Percentiles rank a stretch among this genome's conserved stretches.
phyloP scores from a whole-genome alignment of 2,113 vertebrate genomes.

The Ovis aries region ARS-UI_Ramb_v3.0 NC_056061.1:72446001-72446500 shows the following conservation, averaged over 20 bases:
- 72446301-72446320: neutral
- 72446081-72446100: neutral
- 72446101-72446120: neutral
- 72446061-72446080: neutral
- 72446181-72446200: neutral
- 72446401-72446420: neutral
- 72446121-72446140: neutral
- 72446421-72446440: neutral
- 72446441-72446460: neutral
- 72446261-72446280: neutral
- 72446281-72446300: neutral
- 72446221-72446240: neutral
- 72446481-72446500: neutral
- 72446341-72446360: neutral
- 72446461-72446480: neutral
- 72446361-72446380: neutral
- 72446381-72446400: neutral
- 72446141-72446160: neutral
- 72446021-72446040: neutral
- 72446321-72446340: neutral
- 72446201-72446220: neutral
- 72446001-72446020: neutral
- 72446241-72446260: neutral
- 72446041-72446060: neutral
- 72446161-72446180: conserved; percentile 7